Evolutionary conservation across 1,140 invertebrate genomes (phyloP).

Genomic region (Aporrectodea caliginosa): DNA sequence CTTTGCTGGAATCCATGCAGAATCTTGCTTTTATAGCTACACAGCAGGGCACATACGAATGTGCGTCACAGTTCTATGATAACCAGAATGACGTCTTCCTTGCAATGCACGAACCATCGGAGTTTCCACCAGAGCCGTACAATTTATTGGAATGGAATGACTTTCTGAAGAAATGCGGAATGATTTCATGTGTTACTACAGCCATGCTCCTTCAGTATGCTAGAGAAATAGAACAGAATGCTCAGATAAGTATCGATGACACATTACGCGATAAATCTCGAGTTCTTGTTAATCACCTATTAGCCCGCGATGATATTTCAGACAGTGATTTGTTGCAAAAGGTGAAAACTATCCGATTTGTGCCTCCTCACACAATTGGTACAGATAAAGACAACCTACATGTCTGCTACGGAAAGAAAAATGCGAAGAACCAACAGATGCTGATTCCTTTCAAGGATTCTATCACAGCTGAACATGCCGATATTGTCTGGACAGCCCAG

Average conservation of each 20-base stretch:
- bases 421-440: background rate
- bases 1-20: conserved; percentile 9
- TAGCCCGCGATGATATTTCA: background rate
- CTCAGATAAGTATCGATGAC: background rate
- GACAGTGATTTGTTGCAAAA: background rate
- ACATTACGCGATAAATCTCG: conserved; percentile 10
- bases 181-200: background rate
- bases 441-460: background rate
- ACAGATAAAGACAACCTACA: background rate
- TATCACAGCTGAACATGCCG: background rate
- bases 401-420: background rate
- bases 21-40: conserved; percentile 4
- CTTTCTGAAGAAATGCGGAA: conserved; percentile 23
- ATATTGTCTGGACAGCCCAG: background rate
- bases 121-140: conserved; percentile 26
- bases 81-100: conserved; percentile 19
- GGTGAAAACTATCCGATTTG: background rate
- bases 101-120: conserved; percentile 8
- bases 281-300: conserved; percentile 22
- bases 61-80: conserved; percentile 23
- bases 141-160: conserved; percentile 14
- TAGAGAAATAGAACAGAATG: background rate
- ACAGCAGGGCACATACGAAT: background rate
- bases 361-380: background rate
- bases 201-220: conserved; percentile 3